phyloP scores from a whole-genome alignment of 2,113 vertebrate genomes.

The Ramphastos sulfuratus region DNA sequence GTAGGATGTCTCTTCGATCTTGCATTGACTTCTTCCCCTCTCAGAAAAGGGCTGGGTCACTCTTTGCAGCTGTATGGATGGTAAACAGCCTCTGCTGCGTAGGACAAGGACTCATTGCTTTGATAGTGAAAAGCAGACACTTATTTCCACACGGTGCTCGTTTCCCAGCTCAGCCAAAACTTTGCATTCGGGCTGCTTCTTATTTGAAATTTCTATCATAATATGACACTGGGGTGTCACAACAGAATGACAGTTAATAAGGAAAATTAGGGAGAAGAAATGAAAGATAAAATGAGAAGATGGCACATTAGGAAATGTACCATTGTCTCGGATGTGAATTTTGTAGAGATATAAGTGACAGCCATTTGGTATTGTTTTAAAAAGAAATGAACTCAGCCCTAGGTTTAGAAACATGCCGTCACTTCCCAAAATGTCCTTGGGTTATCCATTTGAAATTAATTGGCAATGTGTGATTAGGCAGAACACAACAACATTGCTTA shows the following conservation, averaged over 20 bases:
- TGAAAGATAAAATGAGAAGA: conserved; percentile 26
- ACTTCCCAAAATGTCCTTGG: conserved; percentile 43
- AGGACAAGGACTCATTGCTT: background rate
- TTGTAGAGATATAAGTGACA: background rate
- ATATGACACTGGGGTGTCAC: conserved; percentile 31
- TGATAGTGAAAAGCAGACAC: background rate
- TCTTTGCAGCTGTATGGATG: background rate
- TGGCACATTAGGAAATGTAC: background rate
- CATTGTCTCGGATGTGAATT: background rate
- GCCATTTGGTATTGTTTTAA: background rate
- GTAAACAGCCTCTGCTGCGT: background rate
- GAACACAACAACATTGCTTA: background rate
- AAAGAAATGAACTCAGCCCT: conserved; percentile 31
- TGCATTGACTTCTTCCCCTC: background rate
- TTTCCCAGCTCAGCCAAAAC: background rate
- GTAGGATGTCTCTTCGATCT: background rate
- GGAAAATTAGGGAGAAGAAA: conserved; percentile 51
- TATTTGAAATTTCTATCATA: conserved; percentile 5
- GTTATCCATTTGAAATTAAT: conserved; percentile 55
- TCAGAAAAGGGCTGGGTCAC: background rate
- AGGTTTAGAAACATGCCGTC: conserved; percentile 31
- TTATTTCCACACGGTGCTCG: background rate
- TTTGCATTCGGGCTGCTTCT: background rate
- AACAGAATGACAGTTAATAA: conserved; percentile 59
- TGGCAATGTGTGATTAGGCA: conserved; percentile 30